phyloP scores from a whole-genome alignment of 2,113 vertebrate genomes.

The Malaclemys terrapin region DNA sequence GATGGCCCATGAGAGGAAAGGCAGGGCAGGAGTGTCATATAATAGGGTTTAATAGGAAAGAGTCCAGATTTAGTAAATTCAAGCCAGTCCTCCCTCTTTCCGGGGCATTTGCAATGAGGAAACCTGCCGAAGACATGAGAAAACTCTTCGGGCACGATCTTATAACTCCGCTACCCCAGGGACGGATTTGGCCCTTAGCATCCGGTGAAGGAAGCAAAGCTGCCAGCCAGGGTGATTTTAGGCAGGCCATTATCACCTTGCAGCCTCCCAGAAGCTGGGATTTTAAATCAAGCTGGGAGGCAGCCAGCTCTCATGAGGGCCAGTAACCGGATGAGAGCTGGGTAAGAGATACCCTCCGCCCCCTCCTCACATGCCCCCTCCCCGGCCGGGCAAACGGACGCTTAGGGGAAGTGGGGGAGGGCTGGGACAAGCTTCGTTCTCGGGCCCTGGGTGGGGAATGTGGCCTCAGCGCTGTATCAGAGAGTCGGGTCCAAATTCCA shows the following conservation, averaged over 20 bases:
- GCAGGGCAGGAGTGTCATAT: background rate
- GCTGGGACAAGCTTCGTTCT: background rate
- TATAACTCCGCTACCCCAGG: background rate
- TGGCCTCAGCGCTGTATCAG: background rate
- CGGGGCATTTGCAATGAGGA: background rate
- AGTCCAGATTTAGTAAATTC: background rate
- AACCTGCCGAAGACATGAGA: background rate
- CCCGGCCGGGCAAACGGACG: background rate
- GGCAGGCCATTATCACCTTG: background rate
- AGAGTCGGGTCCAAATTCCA: constrained; percentile 15
- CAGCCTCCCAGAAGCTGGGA: background rate
- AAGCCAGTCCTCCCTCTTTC: background rate
- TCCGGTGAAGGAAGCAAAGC: background rate
- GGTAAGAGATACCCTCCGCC: background rate
- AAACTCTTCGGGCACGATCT: background rate
- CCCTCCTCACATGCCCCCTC: background rate
- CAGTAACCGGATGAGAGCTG: background rate
- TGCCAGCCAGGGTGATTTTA: background rate
- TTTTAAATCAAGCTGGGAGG: background rate
- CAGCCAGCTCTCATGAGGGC: background rate
- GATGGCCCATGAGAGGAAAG: background rate
- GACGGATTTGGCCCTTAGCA: background rate
- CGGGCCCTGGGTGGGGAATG: background rate
- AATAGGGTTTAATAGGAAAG: background rate
- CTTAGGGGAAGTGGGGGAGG: background rate